These are phyloP conservation scores for Eutolmus rufibarbis DNA, from an alignment of 2,888 invertebrate genomes.

Conservation along the genomic window DNA sequence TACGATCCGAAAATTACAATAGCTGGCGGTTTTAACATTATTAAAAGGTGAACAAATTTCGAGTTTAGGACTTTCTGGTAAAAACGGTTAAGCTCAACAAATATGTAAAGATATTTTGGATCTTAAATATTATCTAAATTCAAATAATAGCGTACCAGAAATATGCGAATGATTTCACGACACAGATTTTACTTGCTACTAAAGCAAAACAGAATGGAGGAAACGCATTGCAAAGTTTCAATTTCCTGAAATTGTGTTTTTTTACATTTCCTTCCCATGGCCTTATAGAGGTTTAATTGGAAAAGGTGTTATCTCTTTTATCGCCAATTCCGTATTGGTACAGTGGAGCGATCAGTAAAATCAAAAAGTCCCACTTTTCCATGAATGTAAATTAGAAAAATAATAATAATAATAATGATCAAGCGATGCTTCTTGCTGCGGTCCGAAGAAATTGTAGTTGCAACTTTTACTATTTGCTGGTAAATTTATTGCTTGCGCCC, in stretches of 20 bases:
- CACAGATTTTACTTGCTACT: neutral
- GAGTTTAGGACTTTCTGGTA: too few relatives aligned
- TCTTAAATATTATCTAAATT: neutral
- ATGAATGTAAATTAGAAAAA: neutral
- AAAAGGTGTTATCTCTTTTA: neutral
- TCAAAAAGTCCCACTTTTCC: neutral
- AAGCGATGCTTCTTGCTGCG: neutral
- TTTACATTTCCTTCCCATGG: neutral
- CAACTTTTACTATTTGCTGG: neutral
- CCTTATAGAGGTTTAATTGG: neutral
- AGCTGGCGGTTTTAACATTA: too few relatives aligned
- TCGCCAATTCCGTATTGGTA: neutral
- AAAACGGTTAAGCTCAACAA: neutral
- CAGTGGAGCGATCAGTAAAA: neutral
- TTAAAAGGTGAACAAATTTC: too few relatives aligned
- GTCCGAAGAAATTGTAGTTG: neutral
- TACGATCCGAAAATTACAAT: too few relatives aligned
- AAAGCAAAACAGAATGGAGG: neutral
- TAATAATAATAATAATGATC: neutral
- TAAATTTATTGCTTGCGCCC: conserved; percentile 31
- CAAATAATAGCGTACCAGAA: neutral
- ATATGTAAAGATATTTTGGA: neutral
- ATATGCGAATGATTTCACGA: neutral
- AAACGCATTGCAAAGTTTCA: neutral
- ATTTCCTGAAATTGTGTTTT: neutral